A percentile compares a stretch with the other conserved stretches of the same genome.
phyloP scores from a whole-genome alignment of 2,113 vertebrate genomes.

The Ceyx margarethae region DNA sequence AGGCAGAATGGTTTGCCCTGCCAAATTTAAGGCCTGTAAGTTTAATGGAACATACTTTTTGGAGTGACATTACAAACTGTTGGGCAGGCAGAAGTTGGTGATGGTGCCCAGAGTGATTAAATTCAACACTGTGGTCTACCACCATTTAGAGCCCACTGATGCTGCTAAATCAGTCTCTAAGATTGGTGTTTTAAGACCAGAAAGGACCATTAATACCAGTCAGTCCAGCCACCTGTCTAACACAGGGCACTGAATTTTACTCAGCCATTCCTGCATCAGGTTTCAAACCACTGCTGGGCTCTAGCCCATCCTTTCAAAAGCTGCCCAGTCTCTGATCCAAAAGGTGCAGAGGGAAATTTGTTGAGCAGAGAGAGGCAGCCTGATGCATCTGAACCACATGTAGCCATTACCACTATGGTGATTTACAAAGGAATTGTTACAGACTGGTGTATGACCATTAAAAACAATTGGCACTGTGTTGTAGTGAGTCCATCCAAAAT shows the following conservation, averaged over 20 bases:
- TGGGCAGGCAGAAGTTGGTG: background rate
- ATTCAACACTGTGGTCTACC: slow-evolving; percentile 19
- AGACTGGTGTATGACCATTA: background rate
- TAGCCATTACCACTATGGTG: background rate
- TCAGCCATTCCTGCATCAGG: background rate
- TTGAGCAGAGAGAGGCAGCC: background rate
- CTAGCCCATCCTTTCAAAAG: background rate
- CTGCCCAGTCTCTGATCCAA: background rate
- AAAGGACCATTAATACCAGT: background rate
- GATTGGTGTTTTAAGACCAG: background rate
- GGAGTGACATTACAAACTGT: slow-evolving; percentile 27
- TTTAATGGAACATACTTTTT: slow-evolving; percentile 37
- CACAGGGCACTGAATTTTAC: background rate
- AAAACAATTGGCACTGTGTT: background rate
- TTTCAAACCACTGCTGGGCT: background rate
- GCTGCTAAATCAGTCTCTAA: slow-evolving; percentile 15
- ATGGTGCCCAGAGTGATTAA: background rate
- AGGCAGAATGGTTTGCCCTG: slow-evolving; percentile 21
- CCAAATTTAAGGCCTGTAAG: slow-evolving; percentile 29
- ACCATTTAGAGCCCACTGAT: background rate
- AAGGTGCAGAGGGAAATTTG: background rate
- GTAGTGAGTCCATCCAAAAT: background rate
- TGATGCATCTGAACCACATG: background rate
- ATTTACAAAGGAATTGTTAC: background rate
- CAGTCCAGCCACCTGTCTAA: slow-evolving; percentile 4